Conservation (phyloP, 1,140 invertebrate species). For the Colletes latitarsis region DNA sequence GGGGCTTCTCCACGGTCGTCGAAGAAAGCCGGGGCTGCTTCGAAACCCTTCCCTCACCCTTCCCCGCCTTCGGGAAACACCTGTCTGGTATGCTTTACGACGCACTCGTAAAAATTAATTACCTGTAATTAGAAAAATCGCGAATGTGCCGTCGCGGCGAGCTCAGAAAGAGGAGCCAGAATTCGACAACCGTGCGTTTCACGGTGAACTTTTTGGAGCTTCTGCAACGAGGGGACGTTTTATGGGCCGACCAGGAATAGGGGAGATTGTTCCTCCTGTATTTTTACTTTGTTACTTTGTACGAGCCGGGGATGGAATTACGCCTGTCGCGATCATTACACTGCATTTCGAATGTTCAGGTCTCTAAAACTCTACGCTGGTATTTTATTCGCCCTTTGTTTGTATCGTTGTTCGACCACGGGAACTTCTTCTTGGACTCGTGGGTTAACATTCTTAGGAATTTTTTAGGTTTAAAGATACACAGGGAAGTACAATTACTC, state of each 20-base stretch:
- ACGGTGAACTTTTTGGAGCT: constrained; percentile 25
- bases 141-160: not conserved
- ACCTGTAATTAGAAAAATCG: constrained; percentile 73
- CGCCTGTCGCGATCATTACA: constrained; percentile 3
- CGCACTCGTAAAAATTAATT: constrained; percentile 74
- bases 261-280: too few relatives aligned
- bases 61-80: constrained; percentile 61
- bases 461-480: too few relatives aligned
- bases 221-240: constrained; percentile 16
- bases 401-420: too few relatives aligned
- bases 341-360: not conserved
- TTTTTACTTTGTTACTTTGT: not conserved
- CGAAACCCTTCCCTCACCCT: not conserved
- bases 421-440: too few relatives aligned
- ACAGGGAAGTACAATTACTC: too few relatives aligned
- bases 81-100: constrained; percentile 72
- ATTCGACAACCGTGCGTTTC: not conserved
- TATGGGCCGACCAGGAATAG: not conserved
- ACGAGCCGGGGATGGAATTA: not conserved
- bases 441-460: too few relatives aligned
- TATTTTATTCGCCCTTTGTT: too few relatives aligned
- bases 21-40: constrained; percentile 16
- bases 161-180: not conserved
- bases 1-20: constrained; percentile 3
- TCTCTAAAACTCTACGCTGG: too few relatives aligned